Evolutionary conservation across 1,140 invertebrate genomes (phyloP), one percentile per base, ranked within the genome.

Genomic region (Drosophila trapezifrons): DNA sequence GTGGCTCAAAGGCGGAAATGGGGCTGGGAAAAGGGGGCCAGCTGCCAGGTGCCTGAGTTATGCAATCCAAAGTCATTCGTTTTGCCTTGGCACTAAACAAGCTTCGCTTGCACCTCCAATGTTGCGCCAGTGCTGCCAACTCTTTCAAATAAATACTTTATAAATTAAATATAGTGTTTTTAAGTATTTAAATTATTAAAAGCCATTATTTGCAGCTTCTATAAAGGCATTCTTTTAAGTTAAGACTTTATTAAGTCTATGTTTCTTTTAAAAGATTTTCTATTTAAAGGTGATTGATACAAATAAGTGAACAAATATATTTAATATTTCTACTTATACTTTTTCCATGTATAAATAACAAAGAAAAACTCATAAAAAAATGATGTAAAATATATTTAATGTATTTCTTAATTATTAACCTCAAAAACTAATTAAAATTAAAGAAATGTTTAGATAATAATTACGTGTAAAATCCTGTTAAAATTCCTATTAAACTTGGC

Each of bases 31-130:
- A 20, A 18, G 8, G 6, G 13, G 4, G 40, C 5, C 27, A 18
- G 29, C 29, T 52, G 29, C 29, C 49, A 52, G 29, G 42, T 40
- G 22, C 47, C 47, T 25, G 49, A 38, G 67, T 71, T 70, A 40
- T 57, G 64, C 67, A 56, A 71, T 70, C 51, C 35, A 57, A 71
- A 71, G 67, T 70, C 67, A 70, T 57, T 71, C 65, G 49, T 57
- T 52, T 57, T 57, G 25, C 25, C 22, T 46, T 46, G 17, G 25
- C 32, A 46, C 60, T 42, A 29, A 63, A 60, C 55, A 35, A 46
- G 29, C 57, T 55, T 20, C 22, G 46, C n/a, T 47, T 47, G 27
- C 10, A n/a, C 15, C 22, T 2, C 8, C 4, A 1, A 29, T 3
- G 46, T 25, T 49, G 25, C n/a, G 2, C 5, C 46, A 51, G 49